Evolutionary conservation across 2,113 vertebrate genomes (phyloP).

Genomic region (Corythaixoides concolor): DNA sequence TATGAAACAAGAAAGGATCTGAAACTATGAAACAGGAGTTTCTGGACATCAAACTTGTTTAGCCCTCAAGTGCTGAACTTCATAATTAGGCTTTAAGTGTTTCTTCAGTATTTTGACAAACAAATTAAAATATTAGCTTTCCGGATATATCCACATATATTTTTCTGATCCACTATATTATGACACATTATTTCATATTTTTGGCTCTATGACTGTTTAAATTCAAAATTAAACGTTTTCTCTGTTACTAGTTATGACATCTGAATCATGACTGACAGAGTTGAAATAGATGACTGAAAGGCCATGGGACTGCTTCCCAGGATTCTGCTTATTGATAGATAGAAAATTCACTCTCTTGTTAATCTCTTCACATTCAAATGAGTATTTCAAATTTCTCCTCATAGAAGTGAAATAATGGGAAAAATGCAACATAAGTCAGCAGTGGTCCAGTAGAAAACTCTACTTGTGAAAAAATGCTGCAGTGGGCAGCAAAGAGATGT

Average conservation of each 20-base stretch:
- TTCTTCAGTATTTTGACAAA: neutral
- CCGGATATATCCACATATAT: neutral
- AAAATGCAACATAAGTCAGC: neutral
- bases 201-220: neutral
- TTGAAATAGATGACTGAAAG: neutral
- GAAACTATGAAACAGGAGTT: neutral
- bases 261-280: neutral
- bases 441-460: neutral
- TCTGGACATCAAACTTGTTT: neutral
- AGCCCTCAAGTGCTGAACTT: neutral
- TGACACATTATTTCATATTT: neutral
- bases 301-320: neutral
- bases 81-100: neutral
- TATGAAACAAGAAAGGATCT: neutral
- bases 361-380: neutral
- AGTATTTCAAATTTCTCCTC: neutral
- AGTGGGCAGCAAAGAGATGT: neutral
- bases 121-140: neutral
- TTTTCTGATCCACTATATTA: neutral
- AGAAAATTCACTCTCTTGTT: neutral
- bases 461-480: neutral
- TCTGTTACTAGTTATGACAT: neutral
- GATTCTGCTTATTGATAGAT: neutral
- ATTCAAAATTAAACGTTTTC: neutral
- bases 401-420: neutral